Evolutionary conservation across 2,797 vertebrate species (phyloP), one percentile per base, ranked within the genome.

Genomic region (Coluber constrictor): DNA sequence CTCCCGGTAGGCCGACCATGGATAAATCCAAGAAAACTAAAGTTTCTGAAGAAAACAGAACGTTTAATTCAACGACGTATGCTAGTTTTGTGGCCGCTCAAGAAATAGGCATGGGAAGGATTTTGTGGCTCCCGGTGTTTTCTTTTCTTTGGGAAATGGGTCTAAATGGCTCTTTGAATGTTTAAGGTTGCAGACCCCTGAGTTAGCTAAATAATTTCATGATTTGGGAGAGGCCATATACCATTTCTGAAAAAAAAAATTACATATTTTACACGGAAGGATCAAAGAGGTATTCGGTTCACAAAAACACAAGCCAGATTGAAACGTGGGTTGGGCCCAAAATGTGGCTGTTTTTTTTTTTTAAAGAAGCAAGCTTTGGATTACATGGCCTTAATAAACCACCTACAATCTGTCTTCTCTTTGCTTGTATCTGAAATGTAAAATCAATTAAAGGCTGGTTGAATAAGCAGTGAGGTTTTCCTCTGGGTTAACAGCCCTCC

Each of bases 181-280:
- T 51, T 51, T 51, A 51, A 8, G 47, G 47, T 51, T 51, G 47
- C 47, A 51, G 47, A 51, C 47, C 1, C 47, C 7, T 51, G 47
- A 51, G 7, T 79, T 47, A 25, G 43, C 37, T 47, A 83, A 88
- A 94, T 96, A 95, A 95, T 96, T 93, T 95, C 92, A 90, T 0
- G 92, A 74, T 94, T 95, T 89, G 70, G 86, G 91, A 93, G 96
- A 95, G 74, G 15, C 54, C 96, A 93, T 89, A 83, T 83, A 47
- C 43, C 43, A 47, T 47, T 83, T 47, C 43, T 25, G 27, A 13
- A 5, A 9, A 16, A 37, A 83, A 47, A 4, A 25, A 25, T 47
- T 83, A 47, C 20, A 83, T 47, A 47, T 83, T 83, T 47, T 83
- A 92, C 15, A 94, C 51, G n/a, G 29, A 94, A 47, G 10, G 59